A percentile compares a stretch with the other conserved stretches of the same genome.
Evolutionary conservation across 2,797 vertebrate species (phyloP).

Genomic region (Chaunax sp.): DNA sequence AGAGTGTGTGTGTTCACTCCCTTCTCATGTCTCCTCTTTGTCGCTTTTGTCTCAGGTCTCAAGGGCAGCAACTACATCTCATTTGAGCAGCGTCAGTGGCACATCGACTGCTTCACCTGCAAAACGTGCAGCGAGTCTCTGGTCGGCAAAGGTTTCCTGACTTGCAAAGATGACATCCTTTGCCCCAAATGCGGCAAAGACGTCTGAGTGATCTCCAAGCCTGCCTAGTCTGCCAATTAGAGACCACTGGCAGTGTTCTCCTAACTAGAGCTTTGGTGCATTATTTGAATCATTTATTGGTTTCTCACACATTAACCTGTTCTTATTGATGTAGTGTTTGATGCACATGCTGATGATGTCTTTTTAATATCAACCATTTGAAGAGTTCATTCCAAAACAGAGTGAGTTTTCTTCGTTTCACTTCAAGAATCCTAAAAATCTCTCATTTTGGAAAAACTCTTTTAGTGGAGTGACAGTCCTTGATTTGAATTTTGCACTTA

Average conservation of each 20-base stretch:
- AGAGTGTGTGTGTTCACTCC: too few relatives aligned
- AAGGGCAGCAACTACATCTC: slow-evolving; percentile 97
- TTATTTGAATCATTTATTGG: slow-evolving; percentile 10
- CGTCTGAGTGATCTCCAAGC: slow-evolving; percentile 76
- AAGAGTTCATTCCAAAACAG: slow-evolving; percentile 16
- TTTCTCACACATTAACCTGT: slow-evolving; percentile 36
- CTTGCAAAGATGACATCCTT: slow-evolving; percentile 91
- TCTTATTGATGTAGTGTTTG: background rate
- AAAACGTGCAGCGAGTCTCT: slow-evolving; percentile 91
- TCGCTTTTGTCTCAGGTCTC: slow-evolving; percentile 82
- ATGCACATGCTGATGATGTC: slow-evolving; percentile 31
- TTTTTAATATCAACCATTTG: background rate
- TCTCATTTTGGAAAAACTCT: slow-evolving; percentile 21
- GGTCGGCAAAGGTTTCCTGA: slow-evolving; percentile 95
- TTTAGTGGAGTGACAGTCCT: too few relatives aligned
- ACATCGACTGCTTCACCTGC: slow-evolving; percentile 97
- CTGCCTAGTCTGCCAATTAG: background rate
- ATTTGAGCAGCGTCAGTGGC: slow-evolving; percentile 98
- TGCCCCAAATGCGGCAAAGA: slow-evolving; percentile 94
- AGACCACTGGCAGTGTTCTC: background rate
- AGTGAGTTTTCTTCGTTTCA: background rate
- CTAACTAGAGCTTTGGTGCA: slow-evolving; percentile 3
- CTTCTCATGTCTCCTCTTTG: background rate
- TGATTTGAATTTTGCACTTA: too few relatives aligned
- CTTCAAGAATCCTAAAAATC: background rate